Percentiles rank a stretch among this genome's conserved stretches.
Conservation (phyloP, 2,888 invertebrate genomes). For the Mellilla xanthometata region DNA sequence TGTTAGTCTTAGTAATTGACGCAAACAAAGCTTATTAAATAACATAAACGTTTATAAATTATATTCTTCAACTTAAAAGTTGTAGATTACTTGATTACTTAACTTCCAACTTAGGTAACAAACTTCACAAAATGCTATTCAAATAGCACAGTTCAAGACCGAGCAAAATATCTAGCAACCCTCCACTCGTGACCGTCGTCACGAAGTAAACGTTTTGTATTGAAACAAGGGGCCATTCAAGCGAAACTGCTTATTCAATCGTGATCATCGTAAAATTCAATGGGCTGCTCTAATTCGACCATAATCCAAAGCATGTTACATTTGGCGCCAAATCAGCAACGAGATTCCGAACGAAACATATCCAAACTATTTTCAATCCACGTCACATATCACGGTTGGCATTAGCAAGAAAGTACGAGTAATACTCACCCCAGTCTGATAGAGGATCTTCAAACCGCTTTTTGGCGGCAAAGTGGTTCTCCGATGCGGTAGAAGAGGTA, state of each 20-base stretch:
- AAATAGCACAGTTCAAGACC: conserved; percentile 22
- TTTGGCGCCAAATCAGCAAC: conserved; percentile 1
- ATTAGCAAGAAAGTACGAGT: too few species aligned
- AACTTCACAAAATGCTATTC: too few species aligned
- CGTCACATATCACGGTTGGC: too few species aligned
- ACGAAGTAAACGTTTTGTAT: conserved; percentile 45
- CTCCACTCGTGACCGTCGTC: conserved; percentile 44
- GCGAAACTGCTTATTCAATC: conserved; percentile 22
- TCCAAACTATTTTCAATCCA: neutral
- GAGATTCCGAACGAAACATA: neutral
- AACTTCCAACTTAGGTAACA: too few species aligned
- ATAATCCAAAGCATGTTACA: conserved; percentile 1
- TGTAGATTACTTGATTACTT: too few species aligned
- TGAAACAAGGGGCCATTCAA: conserved; percentile 37
- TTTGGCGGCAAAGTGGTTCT: conserved; percentile 75
- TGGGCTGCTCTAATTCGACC: conserved; percentile 13
- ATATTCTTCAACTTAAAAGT: too few species aligned
- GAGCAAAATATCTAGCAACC: conserved; percentile 32
- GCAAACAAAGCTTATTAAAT: too few species aligned
- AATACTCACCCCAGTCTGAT: conserved; percentile 88
- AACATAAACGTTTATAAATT: too few species aligned
- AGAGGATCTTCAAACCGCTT: conserved; percentile 84
- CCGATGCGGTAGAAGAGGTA: conserved; percentile 72
- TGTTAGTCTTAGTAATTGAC: too few species aligned
- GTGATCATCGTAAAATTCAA: conserved; percentile 14